phyloP scores from a whole-genome alignment of 1,140 invertebrate genomes.

The Triops longicaudatus region DNA sequence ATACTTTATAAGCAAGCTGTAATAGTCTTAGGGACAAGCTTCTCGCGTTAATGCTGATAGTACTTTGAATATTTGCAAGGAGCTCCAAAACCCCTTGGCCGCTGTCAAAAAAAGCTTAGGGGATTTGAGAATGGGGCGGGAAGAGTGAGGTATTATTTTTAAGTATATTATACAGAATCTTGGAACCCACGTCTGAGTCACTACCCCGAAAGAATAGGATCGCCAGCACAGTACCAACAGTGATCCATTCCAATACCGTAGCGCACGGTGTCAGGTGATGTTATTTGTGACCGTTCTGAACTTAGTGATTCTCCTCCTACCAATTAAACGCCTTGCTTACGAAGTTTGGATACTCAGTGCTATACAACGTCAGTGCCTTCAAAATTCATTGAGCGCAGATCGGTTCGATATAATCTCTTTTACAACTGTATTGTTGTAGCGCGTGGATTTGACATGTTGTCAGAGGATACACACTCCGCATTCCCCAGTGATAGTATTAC shows the following conservation, averaged over 20 bases:
- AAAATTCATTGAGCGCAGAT: background rate
- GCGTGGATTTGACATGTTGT: background rate
- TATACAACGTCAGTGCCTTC: background rate
- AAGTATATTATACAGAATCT: constrained; percentile 9
- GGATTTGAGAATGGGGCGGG: background rate
- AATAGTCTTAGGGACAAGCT: background rate
- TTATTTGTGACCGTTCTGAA: background rate
- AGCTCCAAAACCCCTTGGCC: background rate
- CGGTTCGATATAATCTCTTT: background rate
- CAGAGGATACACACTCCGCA: background rate
- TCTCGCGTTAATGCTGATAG: background rate
- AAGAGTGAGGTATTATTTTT: constrained; percentile 10
- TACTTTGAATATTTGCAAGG: background rate
- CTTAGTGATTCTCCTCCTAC: background rate
- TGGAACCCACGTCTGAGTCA: background rate
- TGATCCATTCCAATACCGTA: background rate
- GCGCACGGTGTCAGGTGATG: background rate
- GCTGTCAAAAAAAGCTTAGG: background rate
- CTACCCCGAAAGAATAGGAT: background rate
- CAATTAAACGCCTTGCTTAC: background rate
- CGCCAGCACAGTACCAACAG: background rate
- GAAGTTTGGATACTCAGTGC: background rate
- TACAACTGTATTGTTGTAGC: background rate
- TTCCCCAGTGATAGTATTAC: background rate
- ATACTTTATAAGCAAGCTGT: constrained; percentile 10